phyloP scores from a whole-genome alignment of 2,113 vertebrate genomes.

The Oreochromis aureus region DNA sequence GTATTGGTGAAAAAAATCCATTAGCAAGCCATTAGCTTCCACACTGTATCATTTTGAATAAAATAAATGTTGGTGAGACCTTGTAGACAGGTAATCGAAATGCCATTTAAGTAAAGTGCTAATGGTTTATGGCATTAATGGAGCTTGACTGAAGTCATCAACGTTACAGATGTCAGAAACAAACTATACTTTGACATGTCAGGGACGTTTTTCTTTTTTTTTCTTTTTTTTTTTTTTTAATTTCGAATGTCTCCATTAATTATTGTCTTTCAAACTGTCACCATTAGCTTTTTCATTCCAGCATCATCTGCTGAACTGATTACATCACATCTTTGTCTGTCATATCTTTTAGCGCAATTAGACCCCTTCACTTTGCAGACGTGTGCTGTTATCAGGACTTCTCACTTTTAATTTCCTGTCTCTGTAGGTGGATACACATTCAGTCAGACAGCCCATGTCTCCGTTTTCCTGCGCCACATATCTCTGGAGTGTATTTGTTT shows the following conservation, averaged over 20 bases:
- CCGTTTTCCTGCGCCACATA: background rate
- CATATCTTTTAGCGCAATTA: background rate
- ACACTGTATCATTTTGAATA: background rate
- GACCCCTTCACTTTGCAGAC: background rate
- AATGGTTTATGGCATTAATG: background rate
- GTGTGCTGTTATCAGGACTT: background rate
- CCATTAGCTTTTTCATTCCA: background rate
- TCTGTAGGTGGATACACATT: background rate
- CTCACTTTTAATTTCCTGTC: constrained; percentile 27
- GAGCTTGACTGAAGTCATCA: background rate
- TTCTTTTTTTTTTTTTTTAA: background rate
- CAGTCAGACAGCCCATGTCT: background rate
- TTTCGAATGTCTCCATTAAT: background rate
- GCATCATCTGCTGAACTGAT: background rate
- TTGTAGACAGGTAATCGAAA: background rate
- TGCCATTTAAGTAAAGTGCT: background rate
- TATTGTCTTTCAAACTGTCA: background rate
- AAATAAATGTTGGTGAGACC: background rate
- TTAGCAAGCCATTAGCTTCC: background rate
- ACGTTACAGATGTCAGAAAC: background rate
- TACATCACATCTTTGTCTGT: background rate
- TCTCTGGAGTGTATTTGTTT: background rate
- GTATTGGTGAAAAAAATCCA: background rate
- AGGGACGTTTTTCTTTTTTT: background rate
- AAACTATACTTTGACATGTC: background rate